phyloP scores from a whole-genome alignment of 1,140 invertebrate species.

The Hyles euphorbiae region DNA sequence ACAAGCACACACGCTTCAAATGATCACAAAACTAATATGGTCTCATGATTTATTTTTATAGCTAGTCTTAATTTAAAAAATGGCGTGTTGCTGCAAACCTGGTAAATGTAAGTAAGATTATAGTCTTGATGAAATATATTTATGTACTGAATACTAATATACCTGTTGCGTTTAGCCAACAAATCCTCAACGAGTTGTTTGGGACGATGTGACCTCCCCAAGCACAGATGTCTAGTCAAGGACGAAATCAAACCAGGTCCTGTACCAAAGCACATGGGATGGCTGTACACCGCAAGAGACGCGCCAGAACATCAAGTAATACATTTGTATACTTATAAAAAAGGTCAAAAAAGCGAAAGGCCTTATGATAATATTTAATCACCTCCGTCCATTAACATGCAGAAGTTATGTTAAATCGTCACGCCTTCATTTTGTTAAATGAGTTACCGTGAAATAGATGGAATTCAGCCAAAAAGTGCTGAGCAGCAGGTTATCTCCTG shows the following conservation, averaged over 20 bases:
- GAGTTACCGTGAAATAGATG: too few relatives aligned
- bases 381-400: too few relatives aligned
- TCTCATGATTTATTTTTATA: constrained; percentile 2
- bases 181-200: constrained; percentile 54
- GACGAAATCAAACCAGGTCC: constrained; percentile 49
- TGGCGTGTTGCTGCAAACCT: constrained; percentile 59
- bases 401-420: too few relatives aligned
- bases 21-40: too few relatives aligned
- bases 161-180: constrained; percentile 32
- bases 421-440: too few relatives aligned
- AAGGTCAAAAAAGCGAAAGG: too few relatives aligned
- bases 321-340: background rate
- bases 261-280: constrained; percentile 59
- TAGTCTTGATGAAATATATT: constrained; percentile 1
- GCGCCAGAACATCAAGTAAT: constrained; percentile 59
- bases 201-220: constrained; percentile 60
- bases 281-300: constrained; percentile 61
- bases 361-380: too few relatives aligned
- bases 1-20: too few relatives aligned
- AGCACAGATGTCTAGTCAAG: constrained; percentile 51
- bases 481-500: too few relatives aligned
- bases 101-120: constrained; percentile 36
- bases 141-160: constrained; percentile 2
- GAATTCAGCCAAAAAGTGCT: too few relatives aligned
- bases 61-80: constrained; percentile 16